Evolutionary conservation across 2,888 invertebrate genomes (phyloP).

Genomic region (Sminthurinus aureus): DNA sequence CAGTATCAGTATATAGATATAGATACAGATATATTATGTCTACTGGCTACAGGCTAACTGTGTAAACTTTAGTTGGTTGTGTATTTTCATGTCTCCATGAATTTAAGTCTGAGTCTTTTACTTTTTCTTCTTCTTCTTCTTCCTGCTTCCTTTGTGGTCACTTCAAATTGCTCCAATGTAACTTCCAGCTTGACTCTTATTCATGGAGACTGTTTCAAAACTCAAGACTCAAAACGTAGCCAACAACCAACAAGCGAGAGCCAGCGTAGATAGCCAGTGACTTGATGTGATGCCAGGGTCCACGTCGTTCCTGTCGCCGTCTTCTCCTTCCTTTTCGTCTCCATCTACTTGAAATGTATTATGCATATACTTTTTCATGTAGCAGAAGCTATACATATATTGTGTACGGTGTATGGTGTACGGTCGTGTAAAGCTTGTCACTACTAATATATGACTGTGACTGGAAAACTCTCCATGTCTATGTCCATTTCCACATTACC

Average conservation of each 20-base stretch:
- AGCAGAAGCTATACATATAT: not conserved
- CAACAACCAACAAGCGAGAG: too few species aligned
- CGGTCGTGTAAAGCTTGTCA: slow-evolving; percentile 20
- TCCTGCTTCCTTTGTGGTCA: not conserved
- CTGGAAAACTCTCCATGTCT: not conserved
- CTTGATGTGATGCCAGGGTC: not conserved
- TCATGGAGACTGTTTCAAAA: not conserved
- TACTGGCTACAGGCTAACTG: too few species aligned
- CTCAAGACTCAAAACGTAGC: not conserved
- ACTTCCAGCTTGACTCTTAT: not conserved
- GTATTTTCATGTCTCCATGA: slow-evolving; percentile 50
- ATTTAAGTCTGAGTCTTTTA: not conserved
- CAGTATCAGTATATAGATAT: too few species aligned
- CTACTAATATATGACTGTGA: slow-evolving; percentile 37
- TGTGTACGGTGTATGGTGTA: not conserved
- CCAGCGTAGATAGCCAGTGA: too few species aligned
- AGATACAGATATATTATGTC: too few species aligned
- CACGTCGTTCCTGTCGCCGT: not conserved
- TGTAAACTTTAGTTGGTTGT: too few species aligned
- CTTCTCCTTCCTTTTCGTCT: slow-evolving; percentile 60
- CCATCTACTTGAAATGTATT: slow-evolving; percentile 21
- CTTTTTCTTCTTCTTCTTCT: too few species aligned
- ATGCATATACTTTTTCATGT: not conserved
- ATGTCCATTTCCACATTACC: not conserved
- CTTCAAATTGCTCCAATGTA: not conserved